Base-by-base conservation (phyloP, 1,140 invertebrate genomes). In the Brachionus rotundiformis region DNA sequence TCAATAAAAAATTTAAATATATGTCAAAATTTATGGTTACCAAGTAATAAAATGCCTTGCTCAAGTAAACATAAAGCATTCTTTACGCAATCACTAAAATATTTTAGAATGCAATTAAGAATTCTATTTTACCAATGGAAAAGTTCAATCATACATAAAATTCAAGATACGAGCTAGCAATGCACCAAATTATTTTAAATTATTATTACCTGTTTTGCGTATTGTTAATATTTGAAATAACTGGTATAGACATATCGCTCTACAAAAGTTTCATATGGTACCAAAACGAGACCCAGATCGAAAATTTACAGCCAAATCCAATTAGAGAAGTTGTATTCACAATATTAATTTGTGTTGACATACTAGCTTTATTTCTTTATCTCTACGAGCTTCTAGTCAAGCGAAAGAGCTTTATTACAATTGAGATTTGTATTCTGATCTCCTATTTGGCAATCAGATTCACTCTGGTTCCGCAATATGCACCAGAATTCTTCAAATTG, bases 181-280 rank as follows among this genome's bases (percentile, higher is more conserved):
- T 68, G 63, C 16, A 39, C 4, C 29, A 68, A 68, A 68, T 68
- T 33, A 68, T 68, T 36, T 36, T 68, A 68, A 68, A 68, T 36
- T 68, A 68, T 68, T 68, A 31, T 19, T 68, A 68, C 33, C 33
- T 68, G n/a, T 68, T 68, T 68, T 68, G 63, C 16, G 33, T 36
- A 8, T 36, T 68, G 16, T 19, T 68, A 68, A 68, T 68, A 16
- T 68, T 68, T 3, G 63, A 68, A 68, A 68, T 68, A 68, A 68
- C 63, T n/a, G 63, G 31, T 7, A 5, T 68, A 16, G 63, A 68
- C 11, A 36, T 68, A 36, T 19, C 63, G 0, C 33, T 68, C 0
- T 68, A 23, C 31, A 33, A 33, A 19, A 68, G 63, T 68, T 13
- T 68, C 3, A 19, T 68, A 16, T 36, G 31, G 0, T n/a, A 68